phyloP scores from a whole-genome alignment of 2,113 vertebrate species.

The Taxidea taxus region DNA sequence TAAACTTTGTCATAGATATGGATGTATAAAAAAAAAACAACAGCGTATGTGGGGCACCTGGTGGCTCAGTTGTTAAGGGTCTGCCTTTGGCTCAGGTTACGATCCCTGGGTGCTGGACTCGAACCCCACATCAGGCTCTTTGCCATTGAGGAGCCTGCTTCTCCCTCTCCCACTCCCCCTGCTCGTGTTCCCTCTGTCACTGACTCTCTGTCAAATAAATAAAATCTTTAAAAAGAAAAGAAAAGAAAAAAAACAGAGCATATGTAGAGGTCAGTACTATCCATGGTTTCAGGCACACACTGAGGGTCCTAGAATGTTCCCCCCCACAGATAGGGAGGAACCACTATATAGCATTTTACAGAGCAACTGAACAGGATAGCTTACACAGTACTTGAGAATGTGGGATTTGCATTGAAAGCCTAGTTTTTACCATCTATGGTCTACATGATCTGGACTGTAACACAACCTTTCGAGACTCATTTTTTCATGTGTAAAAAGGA shows the following conservation, averaged over 20 bases:
- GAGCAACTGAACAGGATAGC: not conserved
- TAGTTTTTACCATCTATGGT: not conserved
- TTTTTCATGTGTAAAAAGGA: not conserved
- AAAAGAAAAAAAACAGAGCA: not conserved
- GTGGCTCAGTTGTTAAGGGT: too few species aligned
- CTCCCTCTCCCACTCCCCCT: too few species aligned
- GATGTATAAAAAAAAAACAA: not conserved
- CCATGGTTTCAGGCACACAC: not conserved
- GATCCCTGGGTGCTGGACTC: too few species aligned
- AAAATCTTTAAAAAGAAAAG: too few species aligned
- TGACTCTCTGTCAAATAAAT: too few species aligned
- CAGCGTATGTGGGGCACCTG: too few species aligned
- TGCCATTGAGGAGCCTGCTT: too few species aligned
- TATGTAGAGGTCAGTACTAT: not conserved
- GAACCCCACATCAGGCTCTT: too few species aligned
- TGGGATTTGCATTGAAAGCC: not conserved
- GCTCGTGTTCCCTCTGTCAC: too few species aligned
- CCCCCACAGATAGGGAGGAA: not conserved
- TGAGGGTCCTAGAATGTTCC: not conserved
- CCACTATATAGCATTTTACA: rapidly evolving
- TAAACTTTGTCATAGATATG: not conserved
- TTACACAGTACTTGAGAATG: not conserved
- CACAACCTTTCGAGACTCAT: not conserved
- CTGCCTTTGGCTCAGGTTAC: too few species aligned
- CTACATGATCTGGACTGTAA: not conserved